A percentile compares a stretch with the other conserved stretches of the same genome.
These are phyloP conservation scores for Drosophila leontia DNA, from an alignment of 1,140 invertebrate species.

Conservation along the genomic window DNA sequence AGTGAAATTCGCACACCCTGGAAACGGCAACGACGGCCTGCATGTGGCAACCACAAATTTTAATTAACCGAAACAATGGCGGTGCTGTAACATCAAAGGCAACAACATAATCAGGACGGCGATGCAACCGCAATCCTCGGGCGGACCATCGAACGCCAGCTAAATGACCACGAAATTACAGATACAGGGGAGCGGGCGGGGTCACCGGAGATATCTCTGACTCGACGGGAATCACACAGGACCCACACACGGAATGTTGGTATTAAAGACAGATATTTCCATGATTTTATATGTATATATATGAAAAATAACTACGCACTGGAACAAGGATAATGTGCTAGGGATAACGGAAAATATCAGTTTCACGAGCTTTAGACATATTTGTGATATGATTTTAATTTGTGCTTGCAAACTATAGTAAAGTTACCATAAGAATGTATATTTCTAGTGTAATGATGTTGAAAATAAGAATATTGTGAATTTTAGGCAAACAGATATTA, in stretches of 20 bases:
- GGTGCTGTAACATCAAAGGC: conserved; percentile 67
- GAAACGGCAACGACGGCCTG: conserved; percentile 17
- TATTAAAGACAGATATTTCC: not conserved
- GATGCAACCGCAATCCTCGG: conserved; percentile 55
- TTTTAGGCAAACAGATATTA: not conserved
- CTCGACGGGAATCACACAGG: conserved; percentile 3
- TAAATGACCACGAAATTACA: conserved; percentile 74
- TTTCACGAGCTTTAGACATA: not conserved
- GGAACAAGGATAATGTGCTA: not conserved
- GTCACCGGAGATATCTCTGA: conserved; percentile 13
- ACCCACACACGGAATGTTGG: not conserved
- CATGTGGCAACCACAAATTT: conserved; percentile 74
- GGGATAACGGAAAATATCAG: not conserved
- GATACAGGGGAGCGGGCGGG: conserved; percentile 11
- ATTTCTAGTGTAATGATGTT: not conserved
- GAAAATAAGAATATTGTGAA: not conserved
- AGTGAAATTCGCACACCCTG: conserved; percentile 51
- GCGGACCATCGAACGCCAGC: conserved; percentile 32
- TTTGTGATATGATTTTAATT: not conserved
- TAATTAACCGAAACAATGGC: conserved; percentile 83
- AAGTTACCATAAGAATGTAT: not conserved
- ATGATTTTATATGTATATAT: not conserved
- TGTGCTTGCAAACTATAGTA: not conserved
- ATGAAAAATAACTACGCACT: too few species aligned
- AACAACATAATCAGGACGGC: conserved; percentile 62